These are phyloP conservation scores for Anadara kagoshimensis DNA, from an alignment of 1,140 invertebrate genomes.

Conservation along the genomic window DNA sequence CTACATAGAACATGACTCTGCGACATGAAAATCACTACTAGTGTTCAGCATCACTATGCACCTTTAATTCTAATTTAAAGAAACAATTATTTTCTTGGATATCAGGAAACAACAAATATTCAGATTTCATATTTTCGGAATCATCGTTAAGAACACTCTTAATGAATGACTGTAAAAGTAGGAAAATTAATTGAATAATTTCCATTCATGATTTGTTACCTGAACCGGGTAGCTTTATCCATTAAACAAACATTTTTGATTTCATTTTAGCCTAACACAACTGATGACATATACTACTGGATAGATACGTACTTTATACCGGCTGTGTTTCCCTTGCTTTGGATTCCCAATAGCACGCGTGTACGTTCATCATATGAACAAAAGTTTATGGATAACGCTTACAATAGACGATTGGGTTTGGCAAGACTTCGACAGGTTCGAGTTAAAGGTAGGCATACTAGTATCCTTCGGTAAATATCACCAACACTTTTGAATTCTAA, in stretches of 20 bases:
- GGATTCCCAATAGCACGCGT: conserved; percentile 2
- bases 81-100: no score
- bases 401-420: conserved; percentile 30
- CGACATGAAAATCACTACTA: no score
- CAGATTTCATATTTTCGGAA: no score
- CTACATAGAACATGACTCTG: no score
- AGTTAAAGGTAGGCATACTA: conserved; percentile 16
- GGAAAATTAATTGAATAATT: no score
- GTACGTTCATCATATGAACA: conserved; percentile 6
- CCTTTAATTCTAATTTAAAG: no score
- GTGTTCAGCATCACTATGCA: no score
- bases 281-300: conserved; percentile 23
- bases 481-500: not conserved
- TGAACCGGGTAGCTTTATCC: not conserved
- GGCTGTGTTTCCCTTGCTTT: conserved; percentile 6
- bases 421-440: conserved; percentile 35
- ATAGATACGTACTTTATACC: conserved; percentile 30
- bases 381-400: conserved; percentile 26
- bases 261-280: not conserved
- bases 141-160: no score
- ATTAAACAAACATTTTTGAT: not conserved
- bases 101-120: no score
- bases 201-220: no score
- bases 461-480: no score
- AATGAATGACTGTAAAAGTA: not conserved